phyloP scores from a whole-genome alignment of 2,797 vertebrate genomes.

The Phrynocephalus guinanensis region DNA sequence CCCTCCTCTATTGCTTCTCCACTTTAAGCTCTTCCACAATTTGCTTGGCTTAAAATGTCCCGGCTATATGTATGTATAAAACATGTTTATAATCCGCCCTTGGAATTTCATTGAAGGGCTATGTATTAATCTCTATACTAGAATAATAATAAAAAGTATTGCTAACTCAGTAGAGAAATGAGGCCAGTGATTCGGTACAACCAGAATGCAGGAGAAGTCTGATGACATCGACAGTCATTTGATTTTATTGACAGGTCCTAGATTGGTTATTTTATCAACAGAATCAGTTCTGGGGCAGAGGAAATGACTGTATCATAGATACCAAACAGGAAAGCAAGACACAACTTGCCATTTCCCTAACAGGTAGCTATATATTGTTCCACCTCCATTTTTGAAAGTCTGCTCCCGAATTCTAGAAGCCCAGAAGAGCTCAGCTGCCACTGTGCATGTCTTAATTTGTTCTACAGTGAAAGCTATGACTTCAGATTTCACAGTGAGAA shows the following conservation, averaged over 20 bases:
- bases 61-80: too few species aligned
- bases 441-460: slow-evolving; percentile 69
- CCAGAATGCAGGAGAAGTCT: background rate
- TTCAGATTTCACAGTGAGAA: slow-evolving; percentile 59
- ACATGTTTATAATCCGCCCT: background rate
- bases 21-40: background rate
- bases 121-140: background rate
- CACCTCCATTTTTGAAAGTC: background rate
- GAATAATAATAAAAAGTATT: background rate
- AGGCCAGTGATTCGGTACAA: background rate
- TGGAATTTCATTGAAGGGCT: background rate
- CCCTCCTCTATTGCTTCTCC: background rate
- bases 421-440: slow-evolving; percentile 23
- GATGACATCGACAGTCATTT: background rate
- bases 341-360: background rate
- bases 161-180: background rate
- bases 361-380: background rate
- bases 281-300: background rate
- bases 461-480: slow-evolving; percentile 60
- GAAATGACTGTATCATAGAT: background rate
- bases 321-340: background rate
- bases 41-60: background rate
- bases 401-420: slow-evolving; percentile 12
- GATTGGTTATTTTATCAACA: slow-evolving; percentile 1
- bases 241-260: background rate